These are phyloP conservation scores for Erythrocebus patas DNA, from an alignment of 2,113 vertebrate species.

Conservation along the genomic window DNA sequence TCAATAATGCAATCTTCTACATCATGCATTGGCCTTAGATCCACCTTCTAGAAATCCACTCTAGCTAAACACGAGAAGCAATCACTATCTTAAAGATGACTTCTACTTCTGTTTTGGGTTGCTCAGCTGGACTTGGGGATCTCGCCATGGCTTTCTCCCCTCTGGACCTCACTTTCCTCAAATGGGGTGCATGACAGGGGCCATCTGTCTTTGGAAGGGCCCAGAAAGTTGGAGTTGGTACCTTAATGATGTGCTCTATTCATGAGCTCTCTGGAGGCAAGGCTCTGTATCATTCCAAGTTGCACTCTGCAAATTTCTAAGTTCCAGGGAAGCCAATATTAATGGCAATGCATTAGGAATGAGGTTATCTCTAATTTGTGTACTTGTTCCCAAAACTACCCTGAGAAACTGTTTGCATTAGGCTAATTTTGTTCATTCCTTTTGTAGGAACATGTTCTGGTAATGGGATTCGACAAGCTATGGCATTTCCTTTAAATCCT, in stretches of 20 bases:
- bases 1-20: not conserved
- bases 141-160: not conserved
- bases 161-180: not conserved
- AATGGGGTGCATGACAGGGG: not conserved
- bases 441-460: slow-evolving; percentile 38
- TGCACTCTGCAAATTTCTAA: not conserved
- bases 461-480: slow-evolving; percentile 46
- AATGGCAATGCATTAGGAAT: not conserved
- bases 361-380: slow-evolving; percentile 33
- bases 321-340: slow-evolving; percentile 18
- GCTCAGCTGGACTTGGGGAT: not conserved
- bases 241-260: not conserved
- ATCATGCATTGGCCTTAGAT: not conserved
- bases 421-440: slow-evolving; percentile 54
- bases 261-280: not conserved
- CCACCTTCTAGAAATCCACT: not conserved
- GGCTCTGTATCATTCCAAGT: not conserved
- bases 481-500: slow-evolving; percentile 56
- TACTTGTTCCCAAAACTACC: slow-evolving; percentile 19
- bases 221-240: not conserved
- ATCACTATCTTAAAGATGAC: not conserved
- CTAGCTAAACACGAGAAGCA: not conserved
- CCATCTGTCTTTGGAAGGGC: not conserved
- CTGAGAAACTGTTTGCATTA: slow-evolving; percentile 2
- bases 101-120: not conserved